These are phyloP conservation scores for Ceryle rudis DNA, from an alignment of 2,797 vertebrate genomes.

Conservation along the genomic window DNA sequence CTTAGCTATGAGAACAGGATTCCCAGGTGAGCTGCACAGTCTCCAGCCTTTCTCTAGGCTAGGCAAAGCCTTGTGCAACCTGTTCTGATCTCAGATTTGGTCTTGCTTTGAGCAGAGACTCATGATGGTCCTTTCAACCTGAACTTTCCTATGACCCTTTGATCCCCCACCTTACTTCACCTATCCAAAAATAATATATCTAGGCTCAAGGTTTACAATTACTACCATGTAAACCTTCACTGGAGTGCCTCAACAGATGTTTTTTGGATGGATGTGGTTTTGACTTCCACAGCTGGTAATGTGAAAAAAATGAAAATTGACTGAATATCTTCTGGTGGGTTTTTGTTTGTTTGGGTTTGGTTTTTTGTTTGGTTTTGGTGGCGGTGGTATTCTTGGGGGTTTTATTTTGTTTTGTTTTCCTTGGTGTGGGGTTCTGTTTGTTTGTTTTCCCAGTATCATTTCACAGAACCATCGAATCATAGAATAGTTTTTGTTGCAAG, in stretches of 20 bases:
- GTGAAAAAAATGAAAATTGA: not conserved
- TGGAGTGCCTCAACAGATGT: not conserved
- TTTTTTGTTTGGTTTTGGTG: not conserved
- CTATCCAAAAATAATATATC: not conserved
- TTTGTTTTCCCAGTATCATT: not conserved
- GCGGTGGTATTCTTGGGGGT: not conserved
- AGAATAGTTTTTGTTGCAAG: not conserved
- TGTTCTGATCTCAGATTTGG: not conserved
- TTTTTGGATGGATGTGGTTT: not conserved
- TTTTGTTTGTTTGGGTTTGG: not conserved
- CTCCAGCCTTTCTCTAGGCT: not conserved
- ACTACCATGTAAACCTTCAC: not conserved
- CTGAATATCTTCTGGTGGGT: not conserved
- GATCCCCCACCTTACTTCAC: not conserved
- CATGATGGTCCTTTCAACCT: not conserved
- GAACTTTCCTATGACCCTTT: not conserved
- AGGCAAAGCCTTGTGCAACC: not conserved
- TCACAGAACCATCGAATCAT: not conserved
- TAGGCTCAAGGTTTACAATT: not conserved
- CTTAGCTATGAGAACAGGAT: not conserved
- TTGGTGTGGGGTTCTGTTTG: not conserved
- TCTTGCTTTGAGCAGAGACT: not conserved
- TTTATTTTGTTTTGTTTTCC: not conserved
- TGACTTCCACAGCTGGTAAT: not conserved
- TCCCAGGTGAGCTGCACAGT: not conserved